phyloP scores from a whole-genome alignment of 2,797 vertebrate genomes.

The Danio tinwini region DNA sequence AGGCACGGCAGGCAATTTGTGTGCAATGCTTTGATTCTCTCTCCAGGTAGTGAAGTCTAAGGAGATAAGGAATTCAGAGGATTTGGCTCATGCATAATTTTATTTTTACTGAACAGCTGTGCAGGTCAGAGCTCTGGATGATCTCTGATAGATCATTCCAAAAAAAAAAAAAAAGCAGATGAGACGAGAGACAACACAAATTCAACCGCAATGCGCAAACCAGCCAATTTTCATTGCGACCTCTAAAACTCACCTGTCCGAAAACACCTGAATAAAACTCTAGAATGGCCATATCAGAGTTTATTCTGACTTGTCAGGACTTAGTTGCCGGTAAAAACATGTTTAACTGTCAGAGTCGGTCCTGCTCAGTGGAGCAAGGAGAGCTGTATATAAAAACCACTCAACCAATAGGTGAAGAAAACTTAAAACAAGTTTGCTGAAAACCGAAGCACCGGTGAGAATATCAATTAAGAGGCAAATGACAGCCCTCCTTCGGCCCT shows the following conservation, averaged over 20 bases:
- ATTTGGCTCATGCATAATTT: slow-evolving; percentile 27
- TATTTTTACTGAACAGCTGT: slow-evolving; percentile 43
- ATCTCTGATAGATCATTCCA: slow-evolving; percentile 45
- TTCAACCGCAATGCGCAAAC: slow-evolving; percentile 30
- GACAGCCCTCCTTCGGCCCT: slow-evolving; percentile 62
- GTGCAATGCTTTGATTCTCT: slow-evolving; percentile 48
- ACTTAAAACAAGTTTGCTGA: slow-evolving; percentile 26
- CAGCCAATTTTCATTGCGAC: slow-evolving; percentile 3
- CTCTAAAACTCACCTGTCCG: neutral
- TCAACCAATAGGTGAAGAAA: slow-evolving; percentile 14
- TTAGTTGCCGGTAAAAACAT: slow-evolving; percentile 3
- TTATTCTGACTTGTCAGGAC: neutral
- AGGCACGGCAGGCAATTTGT: slow-evolving; percentile 45
- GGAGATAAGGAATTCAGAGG: slow-evolving; percentile 31
- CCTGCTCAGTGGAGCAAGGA: slow-evolving; percentile 7
- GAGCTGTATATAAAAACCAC: neutral
- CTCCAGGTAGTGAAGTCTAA: slow-evolving; percentile 44
- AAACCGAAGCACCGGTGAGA: slow-evolving; percentile 31
- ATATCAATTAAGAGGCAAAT: slow-evolving; percentile 60
- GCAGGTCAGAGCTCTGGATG: slow-evolving; percentile 35
- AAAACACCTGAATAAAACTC: neutral
- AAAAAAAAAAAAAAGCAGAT: slow-evolving; percentile 30
- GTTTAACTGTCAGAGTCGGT: slow-evolving; percentile 11
- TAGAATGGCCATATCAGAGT: neutral
- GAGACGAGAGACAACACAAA: slow-evolving; percentile 18